phyloP scores from a whole-genome alignment of 2,888 invertebrate species.

The Drosophila helvetica region DNA sequence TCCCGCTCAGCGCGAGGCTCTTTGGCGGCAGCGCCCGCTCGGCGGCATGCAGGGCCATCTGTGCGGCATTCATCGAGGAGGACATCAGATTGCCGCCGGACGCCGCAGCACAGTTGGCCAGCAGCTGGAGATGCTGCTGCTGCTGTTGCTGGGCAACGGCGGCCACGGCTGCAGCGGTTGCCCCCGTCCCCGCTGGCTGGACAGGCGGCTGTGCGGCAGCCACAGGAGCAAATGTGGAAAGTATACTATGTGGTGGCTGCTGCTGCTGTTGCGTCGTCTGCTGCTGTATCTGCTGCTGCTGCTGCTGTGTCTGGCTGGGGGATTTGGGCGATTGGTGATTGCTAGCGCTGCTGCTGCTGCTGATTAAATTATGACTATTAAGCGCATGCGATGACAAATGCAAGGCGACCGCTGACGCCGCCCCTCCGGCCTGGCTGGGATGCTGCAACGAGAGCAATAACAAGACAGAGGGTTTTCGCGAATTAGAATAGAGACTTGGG shows the following conservation, averaged over 20 bases:
- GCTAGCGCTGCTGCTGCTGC: slow-evolving; percentile 76
- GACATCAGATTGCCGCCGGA: slow-evolving; percentile 83
- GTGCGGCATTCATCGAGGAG: slow-evolving; percentile 82
- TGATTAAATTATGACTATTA: slow-evolving; percentile 84
- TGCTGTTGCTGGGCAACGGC: slow-evolving; percentile 81
- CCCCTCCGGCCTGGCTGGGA: slow-evolving; percentile 57
- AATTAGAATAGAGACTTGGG: slow-evolving; percentile 4
- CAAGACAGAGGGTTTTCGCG: background rate
- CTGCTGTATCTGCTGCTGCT: slow-evolving; percentile 62
- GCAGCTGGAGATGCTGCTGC: slow-evolving; percentile 79
- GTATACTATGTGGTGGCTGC: slow-evolving; percentile 66
- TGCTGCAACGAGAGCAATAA: slow-evolving; percentile 71
- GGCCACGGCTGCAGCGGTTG: slow-evolving; percentile 61
- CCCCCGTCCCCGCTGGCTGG: slow-evolving; percentile 24
- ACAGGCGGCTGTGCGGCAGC: slow-evolving; percentile 34
- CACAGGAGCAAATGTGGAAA: slow-evolving; percentile 76
- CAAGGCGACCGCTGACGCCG: slow-evolving; percentile 65
- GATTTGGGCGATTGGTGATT: slow-evolving; percentile 84
- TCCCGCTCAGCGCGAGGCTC: slow-evolving; percentile 60
- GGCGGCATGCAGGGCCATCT: slow-evolving; percentile 69
- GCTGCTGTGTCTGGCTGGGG: slow-evolving; percentile 82
- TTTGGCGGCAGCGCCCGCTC: slow-evolving; percentile 80
- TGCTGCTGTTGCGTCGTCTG: slow-evolving; percentile 68
- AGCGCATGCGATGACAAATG: slow-evolving; percentile 84
- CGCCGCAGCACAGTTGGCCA: slow-evolving; percentile 68